These are phyloP conservation scores for Lordiphosa fenestrarum DNA, from an alignment of 2,888 invertebrate genomes.

Conservation along the genomic window DNA sequence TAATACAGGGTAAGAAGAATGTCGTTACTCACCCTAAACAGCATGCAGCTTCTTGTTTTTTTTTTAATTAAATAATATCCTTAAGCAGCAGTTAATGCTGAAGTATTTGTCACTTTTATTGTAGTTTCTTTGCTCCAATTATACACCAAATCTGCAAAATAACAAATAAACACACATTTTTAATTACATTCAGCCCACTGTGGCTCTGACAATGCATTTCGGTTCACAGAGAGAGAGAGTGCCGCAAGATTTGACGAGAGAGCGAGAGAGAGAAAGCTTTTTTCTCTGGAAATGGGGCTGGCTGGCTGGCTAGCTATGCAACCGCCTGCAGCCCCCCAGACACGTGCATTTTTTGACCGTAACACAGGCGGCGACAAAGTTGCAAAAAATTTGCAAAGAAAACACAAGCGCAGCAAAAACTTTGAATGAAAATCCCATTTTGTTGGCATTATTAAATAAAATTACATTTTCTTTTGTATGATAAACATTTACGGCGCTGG, in stretches of 20 bases:
- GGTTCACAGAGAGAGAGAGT: constrained; percentile 1
- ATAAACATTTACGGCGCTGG: constrained; percentile 33
- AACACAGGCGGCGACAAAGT: constrained; percentile 29
- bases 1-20: not conserved
- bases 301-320: too few relatives aligned
- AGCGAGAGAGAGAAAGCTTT: constrained; percentile 13
- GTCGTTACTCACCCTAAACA: constrained; percentile 27
- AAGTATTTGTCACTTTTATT: constrained; percentile 13
- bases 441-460: constrained; percentile 24
- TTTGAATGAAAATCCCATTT: constrained; percentile 53
- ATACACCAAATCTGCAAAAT: constrained; percentile 45
- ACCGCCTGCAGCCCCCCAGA: constrained; percentile 28
- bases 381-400: constrained; percentile 12
- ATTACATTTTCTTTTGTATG: constrained; percentile 26
- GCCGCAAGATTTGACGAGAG: constrained; percentile 5
- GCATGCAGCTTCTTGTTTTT: constrained; percentile 19
- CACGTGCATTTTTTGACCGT: constrained; percentile 59
- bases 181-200: constrained; percentile 7
- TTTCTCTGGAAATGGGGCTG: constrained; percentile 18
- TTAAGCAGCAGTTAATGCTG: constrained; percentile 1
- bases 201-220: not conserved
- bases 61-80: constrained; percentile 29
- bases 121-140: constrained; percentile 1
- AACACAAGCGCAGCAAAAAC: constrained; percentile 40
- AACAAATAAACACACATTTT: constrained; percentile 20